Evolutionary conservation across 2,888 invertebrate species (phyloP).

Genomic region (Meteorus colon): DNA sequence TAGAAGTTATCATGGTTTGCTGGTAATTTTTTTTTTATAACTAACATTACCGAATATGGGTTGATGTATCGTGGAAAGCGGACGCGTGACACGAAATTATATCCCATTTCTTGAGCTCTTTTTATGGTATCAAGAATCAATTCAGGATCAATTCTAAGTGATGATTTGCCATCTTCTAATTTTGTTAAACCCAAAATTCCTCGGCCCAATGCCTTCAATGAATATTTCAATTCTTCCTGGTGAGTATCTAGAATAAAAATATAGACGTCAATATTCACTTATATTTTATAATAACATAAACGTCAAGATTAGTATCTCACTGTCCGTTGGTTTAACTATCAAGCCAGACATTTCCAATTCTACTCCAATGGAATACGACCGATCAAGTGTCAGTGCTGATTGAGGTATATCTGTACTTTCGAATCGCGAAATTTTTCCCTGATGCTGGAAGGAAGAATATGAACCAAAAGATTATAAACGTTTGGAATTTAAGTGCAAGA

Average conservation of each 20-base stretch:
- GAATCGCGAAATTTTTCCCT: constrained; percentile 65
- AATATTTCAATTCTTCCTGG: constrained; percentile 80
- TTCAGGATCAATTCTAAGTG: constrained; percentile 78
- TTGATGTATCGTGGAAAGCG: constrained; percentile 83
- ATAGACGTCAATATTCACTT: constrained; percentile 15
- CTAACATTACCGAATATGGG: constrained; percentile 76
- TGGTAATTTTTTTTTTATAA: constrained; percentile 11
- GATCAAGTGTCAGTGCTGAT: constrained; percentile 74
- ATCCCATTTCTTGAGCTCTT: constrained; percentile 72
- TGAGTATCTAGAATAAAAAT: constrained; percentile 68
- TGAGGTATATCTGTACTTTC: constrained; percentile 72
- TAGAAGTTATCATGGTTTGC: neutral
- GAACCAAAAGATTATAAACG: too few relatives aligned
- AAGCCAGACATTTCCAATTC: constrained; percentile 81
- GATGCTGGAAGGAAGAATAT: neutral
- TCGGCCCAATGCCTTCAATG: constrained; percentile 81
- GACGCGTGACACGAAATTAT: constrained; percentile 70
- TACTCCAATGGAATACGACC: constrained; percentile 78
- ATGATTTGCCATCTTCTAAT: constrained; percentile 75
- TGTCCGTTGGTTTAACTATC: constrained; percentile 79
- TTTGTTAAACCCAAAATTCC: constrained; percentile 79
- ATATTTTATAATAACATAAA: neutral
- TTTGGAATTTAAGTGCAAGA: too few relatives aligned
- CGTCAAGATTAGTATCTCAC: constrained; percentile 71
- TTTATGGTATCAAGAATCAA: constrained; percentile 81